These are phyloP conservation scores for Crematogaster levior DNA, from an alignment of 2,888 invertebrate genomes.

Conservation along the genomic window DNA sequence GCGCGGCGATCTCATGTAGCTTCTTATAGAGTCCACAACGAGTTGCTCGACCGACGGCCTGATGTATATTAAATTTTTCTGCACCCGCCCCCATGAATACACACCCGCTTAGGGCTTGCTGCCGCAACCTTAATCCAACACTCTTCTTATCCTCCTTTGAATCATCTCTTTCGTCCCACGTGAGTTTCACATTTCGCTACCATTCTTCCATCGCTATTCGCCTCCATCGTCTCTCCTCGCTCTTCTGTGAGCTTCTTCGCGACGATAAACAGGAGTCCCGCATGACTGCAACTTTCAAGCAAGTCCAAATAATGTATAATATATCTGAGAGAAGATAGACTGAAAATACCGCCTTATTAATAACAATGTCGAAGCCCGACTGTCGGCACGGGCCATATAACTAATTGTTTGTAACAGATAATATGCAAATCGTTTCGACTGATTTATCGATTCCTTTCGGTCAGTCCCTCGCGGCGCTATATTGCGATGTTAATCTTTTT, in stretches of 20 bases:
- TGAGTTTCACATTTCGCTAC: not conserved
- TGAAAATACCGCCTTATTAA: constrained; percentile 71
- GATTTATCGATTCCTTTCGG: constrained; percentile 23
- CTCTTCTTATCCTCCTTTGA: constrained; percentile 39
- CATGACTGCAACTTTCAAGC: constrained; percentile 12
- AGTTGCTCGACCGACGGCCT: constrained; percentile 36
- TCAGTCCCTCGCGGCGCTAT: not conserved
- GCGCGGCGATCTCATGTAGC: constrained; percentile 5
- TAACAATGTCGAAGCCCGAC: constrained; percentile 56
- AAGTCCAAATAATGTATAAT: constrained; percentile 44
- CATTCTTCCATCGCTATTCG: not conserved
- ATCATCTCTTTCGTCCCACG: not conserved
- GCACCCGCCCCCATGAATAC: constrained; percentile 53
- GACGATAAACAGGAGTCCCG: constrained; percentile 50
- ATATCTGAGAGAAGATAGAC: constrained; percentile 47
- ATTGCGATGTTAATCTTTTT: constrained; percentile 16
- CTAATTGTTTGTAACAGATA: constrained; percentile 26
- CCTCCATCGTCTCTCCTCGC: not conserved
- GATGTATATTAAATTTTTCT: constrained; percentile 64
- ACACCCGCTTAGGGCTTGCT: constrained; percentile 44
- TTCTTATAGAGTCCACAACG: constrained; percentile 50
- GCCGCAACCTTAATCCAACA: constrained; percentile 51
- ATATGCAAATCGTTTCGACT: constrained; percentile 16
- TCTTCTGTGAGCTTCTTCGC: not conserved
- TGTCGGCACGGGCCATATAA: constrained; percentile 41